Evolutionary conservation across 2,888 invertebrate species (phyloP).

Genomic region (Epistrophella euchroma): DNA sequence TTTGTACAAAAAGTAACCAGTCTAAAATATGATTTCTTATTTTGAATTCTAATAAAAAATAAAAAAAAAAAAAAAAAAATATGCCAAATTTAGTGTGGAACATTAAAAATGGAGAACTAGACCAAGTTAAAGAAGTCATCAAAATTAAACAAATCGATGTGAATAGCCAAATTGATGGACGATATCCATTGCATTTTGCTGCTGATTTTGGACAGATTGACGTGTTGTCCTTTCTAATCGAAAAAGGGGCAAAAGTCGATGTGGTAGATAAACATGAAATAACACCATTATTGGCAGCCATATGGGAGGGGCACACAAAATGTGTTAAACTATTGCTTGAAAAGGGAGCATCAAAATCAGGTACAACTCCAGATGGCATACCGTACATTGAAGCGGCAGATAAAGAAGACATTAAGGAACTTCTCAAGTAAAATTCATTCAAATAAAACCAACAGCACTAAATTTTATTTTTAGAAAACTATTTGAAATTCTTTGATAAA

Average conservation of each 20-base stretch:
- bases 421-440: not conserved
- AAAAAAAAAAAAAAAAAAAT: slow-evolving; percentile 1
- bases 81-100: slow-evolving; percentile 91
- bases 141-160: slow-evolving; percentile 94
- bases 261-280: slow-evolving; percentile 98
- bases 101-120: slow-evolving; percentile 97
- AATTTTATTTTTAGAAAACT: no score
- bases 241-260: slow-evolving; percentile 96
- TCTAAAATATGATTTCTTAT: not conserved
- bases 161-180: slow-evolving; percentile 93
- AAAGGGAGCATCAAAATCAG: slow-evolving; percentile 90
- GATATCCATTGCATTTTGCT: slow-evolving; percentile 95
- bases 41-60: not conserved
- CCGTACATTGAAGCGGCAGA: slow-evolving; percentile 95
- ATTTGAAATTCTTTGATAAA: not conserved
- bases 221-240: slow-evolving; percentile 93
- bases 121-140: slow-evolving; percentile 94
- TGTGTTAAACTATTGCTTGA: slow-evolving; percentile 94
- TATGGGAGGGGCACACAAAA: slow-evolving; percentile 97
- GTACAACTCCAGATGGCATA: slow-evolving; percentile 93
- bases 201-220: slow-evolving; percentile 98
- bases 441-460: slow-evolving; percentile 13
- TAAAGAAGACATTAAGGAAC: slow-evolving; percentile 90
- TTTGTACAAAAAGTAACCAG: not conserved
- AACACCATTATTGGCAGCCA: slow-evolving; percentile 95